These are phyloP conservation scores for Thymallus thymallus DNA, from an alignment of 2,113 vertebrate genomes.

Conservation along the genomic window DNA sequence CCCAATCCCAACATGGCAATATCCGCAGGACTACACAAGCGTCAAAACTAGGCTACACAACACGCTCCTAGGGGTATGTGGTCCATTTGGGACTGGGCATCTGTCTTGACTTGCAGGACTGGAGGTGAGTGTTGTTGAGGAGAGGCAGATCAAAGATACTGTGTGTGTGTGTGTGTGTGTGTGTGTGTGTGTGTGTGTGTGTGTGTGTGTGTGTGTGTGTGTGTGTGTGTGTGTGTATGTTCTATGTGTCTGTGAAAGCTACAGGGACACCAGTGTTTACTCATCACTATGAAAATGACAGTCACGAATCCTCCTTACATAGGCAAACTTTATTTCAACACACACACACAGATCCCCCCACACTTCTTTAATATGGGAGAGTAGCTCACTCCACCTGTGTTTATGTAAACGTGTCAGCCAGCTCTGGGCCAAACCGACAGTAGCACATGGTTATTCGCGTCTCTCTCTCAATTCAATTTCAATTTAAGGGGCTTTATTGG, in stretches of 20 bases:
- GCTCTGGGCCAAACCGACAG: conserved; percentile 4
- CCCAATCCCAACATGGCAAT: too few relatives aligned
- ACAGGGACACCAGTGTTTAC: too few relatives aligned
- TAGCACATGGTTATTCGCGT: conserved; percentile 27
- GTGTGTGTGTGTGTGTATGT: neutral
- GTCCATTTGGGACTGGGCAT: too few relatives aligned
- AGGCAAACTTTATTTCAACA: neutral
- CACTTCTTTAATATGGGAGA: neutral
- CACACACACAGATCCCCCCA: neutral
- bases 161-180: neutral
- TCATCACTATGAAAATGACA: too few relatives aligned
- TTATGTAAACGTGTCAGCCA: conserved; percentile 30
- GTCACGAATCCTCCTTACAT: too few relatives aligned
- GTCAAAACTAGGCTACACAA: too few relatives aligned
- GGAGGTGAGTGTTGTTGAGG: neutral
- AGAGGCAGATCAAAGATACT: neutral
- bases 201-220: neutral
- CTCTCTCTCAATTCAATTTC: too few relatives aligned
- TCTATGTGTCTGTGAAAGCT: neutral
- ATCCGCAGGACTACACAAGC: too few relatives aligned
- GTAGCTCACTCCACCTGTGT: conserved; percentile 22
- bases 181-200: neutral
- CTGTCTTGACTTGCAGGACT: neutral
- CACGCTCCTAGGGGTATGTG: too few relatives aligned
- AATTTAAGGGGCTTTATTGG: too few relatives aligned